phyloP scores from a whole-genome alignment of 1,140 invertebrate species.

The Atta cephalotes region DNA sequence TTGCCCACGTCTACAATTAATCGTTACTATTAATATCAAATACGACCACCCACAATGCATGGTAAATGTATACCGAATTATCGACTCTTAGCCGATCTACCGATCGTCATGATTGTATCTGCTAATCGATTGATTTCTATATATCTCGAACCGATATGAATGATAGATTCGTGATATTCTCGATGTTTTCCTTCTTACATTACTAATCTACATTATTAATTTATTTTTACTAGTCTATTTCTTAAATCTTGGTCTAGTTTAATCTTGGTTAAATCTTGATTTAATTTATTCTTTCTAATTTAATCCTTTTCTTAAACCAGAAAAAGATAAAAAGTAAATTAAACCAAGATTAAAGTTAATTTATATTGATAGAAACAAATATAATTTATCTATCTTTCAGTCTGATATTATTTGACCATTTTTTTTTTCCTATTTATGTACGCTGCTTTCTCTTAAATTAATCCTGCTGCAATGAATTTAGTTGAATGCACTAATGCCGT shows the following conservation, averaged over 20 bases:
- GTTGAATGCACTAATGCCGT: too few relatives aligned
- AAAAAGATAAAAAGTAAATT: too few relatives aligned
- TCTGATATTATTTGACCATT: not conserved
- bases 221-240: too few relatives aligned
- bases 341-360: too few relatives aligned
- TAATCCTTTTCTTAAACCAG: too few relatives aligned
- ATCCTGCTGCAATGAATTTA: not conserved
- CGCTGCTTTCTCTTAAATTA: not conserved
- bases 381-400: not conserved
- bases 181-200: not conserved
- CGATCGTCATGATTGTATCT: conserved; percentile 11
- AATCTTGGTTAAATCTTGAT: too few relatives aligned
- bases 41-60: conserved; percentile 22
- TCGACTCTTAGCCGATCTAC: conserved; percentile 5
- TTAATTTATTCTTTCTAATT: too few relatives aligned
- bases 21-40: conserved; percentile 36
- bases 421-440: not conserved
- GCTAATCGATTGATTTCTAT: conserved; percentile 23
- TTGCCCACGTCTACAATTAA: conserved; percentile 15
- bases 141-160: conserved; percentile 9
- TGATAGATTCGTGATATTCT: not conserved
- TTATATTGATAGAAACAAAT: too few relatives aligned
- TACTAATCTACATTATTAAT: not conserved
- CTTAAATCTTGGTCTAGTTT: too few relatives aligned
- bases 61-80: not conserved